Base-by-base conservation (phyloP, 2,113 vertebrate genomes). In the Ptyas mucosa region DNA sequence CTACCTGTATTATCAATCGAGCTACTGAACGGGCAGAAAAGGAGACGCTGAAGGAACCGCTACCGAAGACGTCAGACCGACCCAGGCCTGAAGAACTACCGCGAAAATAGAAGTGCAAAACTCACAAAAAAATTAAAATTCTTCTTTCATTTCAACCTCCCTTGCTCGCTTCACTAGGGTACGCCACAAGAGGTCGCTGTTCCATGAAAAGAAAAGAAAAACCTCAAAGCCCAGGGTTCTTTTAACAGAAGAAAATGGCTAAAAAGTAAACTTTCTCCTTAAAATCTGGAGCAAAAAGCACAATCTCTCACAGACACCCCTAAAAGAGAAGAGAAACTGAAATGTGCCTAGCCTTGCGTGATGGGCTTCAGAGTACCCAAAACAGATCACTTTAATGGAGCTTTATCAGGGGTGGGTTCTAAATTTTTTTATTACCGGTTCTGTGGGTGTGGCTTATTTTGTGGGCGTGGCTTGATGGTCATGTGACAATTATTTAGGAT, bases 141-240 rank as follows among this genome's bases (percentile, higher is more conserved):
- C 7, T 39, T 24, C 12, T 46, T 14, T 26, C 5, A 26, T 24
- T 46, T 55, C 43, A 69, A 34, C 2, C 11, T 8, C 18, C 21
- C 26, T n/a, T 0, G 0, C 49, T 94, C 90, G 92, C 89, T 95
- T 89, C 0, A 0, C 52, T 91, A 90, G 92, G 92, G 89, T 90
- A 93, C 0, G 49, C 97, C 97, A 96, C 96, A 96, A 97, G 97
- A 96, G 97, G 97, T 97, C 97, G 96, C 95, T 96, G 96, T 97
- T 96, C 87, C 93, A 96, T 96, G 94, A 43, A 81, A 95, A 96
- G 64, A 69, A 15, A n/a, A 14, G 24, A 96, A 85, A 69, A 34
- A 69, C 5, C 29, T 5, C 90, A 85, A 49, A 91, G 21, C 46
- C 26, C 86, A 24, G 14, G 0, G 6, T 34, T 81, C 57, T 91